Conservation (phyloP, 1,140 invertebrate species). For the Drosophila melanica region DNA sequence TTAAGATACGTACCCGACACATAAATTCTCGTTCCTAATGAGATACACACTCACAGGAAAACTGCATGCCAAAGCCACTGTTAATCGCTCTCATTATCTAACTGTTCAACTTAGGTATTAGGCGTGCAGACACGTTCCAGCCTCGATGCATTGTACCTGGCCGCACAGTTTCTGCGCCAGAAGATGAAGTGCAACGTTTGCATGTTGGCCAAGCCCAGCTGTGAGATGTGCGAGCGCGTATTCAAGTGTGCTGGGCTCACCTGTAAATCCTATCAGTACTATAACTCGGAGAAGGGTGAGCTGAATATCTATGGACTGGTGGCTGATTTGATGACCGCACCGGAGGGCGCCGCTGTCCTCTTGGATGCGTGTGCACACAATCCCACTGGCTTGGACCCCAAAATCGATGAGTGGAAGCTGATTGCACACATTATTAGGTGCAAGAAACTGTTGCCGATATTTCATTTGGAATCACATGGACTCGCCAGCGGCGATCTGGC, state of each 20-base stretch:
- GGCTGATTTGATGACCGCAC: conserved; percentile 92
- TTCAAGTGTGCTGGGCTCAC: conserved; percentile 95
- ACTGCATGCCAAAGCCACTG: no score
- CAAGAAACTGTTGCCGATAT: conserved; percentile 91
- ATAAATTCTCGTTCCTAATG: no score
- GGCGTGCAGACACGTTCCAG: conserved; percentile 96
- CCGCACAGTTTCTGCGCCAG: conserved; percentile 93
- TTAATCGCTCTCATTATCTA: not conserved
- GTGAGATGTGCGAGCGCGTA: conserved; percentile 96
- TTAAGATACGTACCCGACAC: no score
- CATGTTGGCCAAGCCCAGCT: conserved; percentile 96
- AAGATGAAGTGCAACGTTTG: conserved; percentile 90
- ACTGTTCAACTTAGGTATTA: conserved; percentile 87
- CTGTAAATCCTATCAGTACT: conserved; percentile 94
- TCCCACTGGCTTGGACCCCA: conserved; percentile 97
- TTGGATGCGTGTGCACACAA: conserved; percentile 98
- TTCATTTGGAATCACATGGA: conserved; percentile 98
- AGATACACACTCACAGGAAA: no score
- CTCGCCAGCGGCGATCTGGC: conserved; percentile 97
- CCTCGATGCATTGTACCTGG: conserved; percentile 94
- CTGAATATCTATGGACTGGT: conserved; percentile 94
- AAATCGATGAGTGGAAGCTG: conserved; percentile 91
- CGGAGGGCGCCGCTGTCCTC: conserved; percentile 94
- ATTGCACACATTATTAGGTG: conserved; percentile 91
- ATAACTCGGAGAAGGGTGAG: conserved; percentile 89